These are phyloP conservation scores for Halyomorpha halys DNA, from an alignment of 1,140 invertebrate genomes.

Conservation along the genomic window DNA sequence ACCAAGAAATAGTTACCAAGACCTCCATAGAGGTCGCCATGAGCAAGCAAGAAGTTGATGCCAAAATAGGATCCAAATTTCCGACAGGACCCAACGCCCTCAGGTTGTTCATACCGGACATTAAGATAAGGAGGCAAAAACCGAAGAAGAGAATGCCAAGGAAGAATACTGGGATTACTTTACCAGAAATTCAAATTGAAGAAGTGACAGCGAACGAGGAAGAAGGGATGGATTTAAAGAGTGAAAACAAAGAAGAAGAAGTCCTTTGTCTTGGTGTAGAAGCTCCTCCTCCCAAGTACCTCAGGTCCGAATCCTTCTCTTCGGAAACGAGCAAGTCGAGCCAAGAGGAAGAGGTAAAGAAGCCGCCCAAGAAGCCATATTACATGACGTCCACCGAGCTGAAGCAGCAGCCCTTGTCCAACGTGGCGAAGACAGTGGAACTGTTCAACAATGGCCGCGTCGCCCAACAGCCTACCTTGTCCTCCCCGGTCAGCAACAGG, in stretches of 20 bases:
- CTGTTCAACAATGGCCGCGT: conserved; percentile 20
- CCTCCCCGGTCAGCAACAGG: conserved; percentile 3
- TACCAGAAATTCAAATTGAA: not conserved
- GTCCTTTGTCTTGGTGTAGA: not conserved
- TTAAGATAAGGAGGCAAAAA: conserved; percentile 37
- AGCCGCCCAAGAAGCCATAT: conserved; percentile 7
- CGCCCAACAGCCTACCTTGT: no score
- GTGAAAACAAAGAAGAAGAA: not conserved
- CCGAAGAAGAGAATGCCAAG: conserved; percentile 37
- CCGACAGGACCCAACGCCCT: conserved; percentile 44
- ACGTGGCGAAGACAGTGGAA: conserved; percentile 24
- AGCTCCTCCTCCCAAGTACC: conserved; percentile 18
- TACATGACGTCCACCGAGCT: not conserved
- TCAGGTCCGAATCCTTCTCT: conserved; percentile 19
- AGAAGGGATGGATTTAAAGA: not conserved
- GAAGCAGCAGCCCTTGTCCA: conserved; percentile 17
- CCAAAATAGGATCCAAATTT: conserved; percentile 33
- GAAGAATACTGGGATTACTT: conserved; percentile 35
- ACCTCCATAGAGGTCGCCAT: conserved; percentile 41
- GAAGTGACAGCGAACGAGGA: not conserved
- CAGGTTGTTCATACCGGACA: conserved; percentile 43
- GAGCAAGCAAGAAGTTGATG: conserved; percentile 37
- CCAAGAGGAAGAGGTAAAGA: not conserved
- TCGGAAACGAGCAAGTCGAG: conserved; percentile 6
- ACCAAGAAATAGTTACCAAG: conserved; percentile 43